phyloP scores from a whole-genome alignment of 2,888 invertebrate species.

The Mesoligia furuncula region DNA sequence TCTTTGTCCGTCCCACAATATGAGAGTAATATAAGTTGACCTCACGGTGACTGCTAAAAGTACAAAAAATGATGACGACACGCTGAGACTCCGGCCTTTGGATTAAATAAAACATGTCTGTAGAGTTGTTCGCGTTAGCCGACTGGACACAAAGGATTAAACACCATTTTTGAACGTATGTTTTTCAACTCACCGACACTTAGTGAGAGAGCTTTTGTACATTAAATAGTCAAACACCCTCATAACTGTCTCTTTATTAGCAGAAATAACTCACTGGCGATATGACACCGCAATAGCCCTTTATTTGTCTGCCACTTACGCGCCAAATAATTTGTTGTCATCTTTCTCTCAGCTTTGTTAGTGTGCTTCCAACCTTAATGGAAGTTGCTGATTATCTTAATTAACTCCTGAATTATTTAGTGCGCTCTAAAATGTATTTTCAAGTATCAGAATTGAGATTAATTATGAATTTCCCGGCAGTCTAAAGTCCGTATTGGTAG shows the following conservation, averaged over 20 bases:
- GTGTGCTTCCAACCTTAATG: slow-evolving; percentile 23
- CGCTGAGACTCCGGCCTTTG: slow-evolving; percentile 62
- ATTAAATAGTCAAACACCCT: slow-evolving; percentile 50
- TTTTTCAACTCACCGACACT: slow-evolving; percentile 53
- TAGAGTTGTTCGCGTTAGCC: slow-evolving; percentile 50
- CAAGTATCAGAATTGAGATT: not conserved
- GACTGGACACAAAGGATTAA: slow-evolving; percentile 65
- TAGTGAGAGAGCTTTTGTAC: slow-evolving; percentile 60
- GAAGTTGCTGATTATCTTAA: slow-evolving; percentile 35
- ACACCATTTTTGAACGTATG: slow-evolving; percentile 56
- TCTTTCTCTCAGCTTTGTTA: slow-evolving; percentile 11
- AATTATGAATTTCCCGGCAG: slow-evolving; percentile 11
- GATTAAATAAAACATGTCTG: slow-evolving; percentile 71
- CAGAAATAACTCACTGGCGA: slow-evolving; percentile 26
- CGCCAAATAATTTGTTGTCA: slow-evolving; percentile 20
- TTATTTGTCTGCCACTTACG: slow-evolving; percentile 10
- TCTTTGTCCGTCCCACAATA: slow-evolving; percentile 63
- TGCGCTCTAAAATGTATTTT: slow-evolving; percentile 22
- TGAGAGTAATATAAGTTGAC: slow-evolving; percentile 67
- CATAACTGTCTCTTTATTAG: slow-evolving; percentile 31
- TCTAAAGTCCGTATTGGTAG: slow-evolving; percentile 19
- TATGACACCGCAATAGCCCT: slow-evolving; percentile 16
- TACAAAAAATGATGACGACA: slow-evolving; percentile 72
- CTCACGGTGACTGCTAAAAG: slow-evolving; percentile 68
- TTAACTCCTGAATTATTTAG: slow-evolving; percentile 40